phyloP scores from a whole-genome alignment of 2,113 vertebrate species.

The Triplophysa tibetana region DNA sequence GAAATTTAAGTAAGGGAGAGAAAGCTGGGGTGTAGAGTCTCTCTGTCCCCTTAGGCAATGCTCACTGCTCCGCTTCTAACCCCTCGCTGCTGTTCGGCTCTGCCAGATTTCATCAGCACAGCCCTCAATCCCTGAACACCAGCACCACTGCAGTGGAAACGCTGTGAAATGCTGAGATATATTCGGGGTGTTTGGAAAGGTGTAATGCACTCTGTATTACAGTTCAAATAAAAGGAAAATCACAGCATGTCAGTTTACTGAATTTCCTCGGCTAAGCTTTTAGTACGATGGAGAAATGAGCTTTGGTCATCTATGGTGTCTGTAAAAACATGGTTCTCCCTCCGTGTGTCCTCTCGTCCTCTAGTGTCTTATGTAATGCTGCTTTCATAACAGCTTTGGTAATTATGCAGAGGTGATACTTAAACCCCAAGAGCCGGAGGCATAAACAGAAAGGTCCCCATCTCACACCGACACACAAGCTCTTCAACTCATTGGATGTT shows the following conservation, averaged over 20 bases:
- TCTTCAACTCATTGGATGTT: background rate
- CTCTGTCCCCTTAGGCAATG: slow-evolving; percentile 7
- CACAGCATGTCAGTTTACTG: no score
- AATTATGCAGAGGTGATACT: slow-evolving; percentile 56
- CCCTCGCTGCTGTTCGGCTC: background rate
- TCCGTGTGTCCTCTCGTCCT: slow-evolving; percentile 11
- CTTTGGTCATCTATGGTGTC: background rate
- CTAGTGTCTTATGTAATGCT: slow-evolving; percentile 65
- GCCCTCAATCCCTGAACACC: slow-evolving; percentile 2
- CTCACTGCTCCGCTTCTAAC: slow-evolving; percentile 16
- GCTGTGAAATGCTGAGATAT: background rate
- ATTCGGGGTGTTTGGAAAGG: background rate
- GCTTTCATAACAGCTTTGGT: slow-evolving; percentile 60
- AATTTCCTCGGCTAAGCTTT: no score
- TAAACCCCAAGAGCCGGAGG: slow-evolving; percentile 28
- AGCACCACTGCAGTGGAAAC: background rate
- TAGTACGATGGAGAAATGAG: no score
- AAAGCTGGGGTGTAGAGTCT: background rate
- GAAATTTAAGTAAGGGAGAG: slow-evolving; percentile 27
- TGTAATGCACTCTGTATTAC: background rate
- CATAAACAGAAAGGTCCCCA: slow-evolving; percentile 27
- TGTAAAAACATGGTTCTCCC: background rate
- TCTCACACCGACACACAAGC: slow-evolving; percentile 18
- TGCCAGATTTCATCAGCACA: slow-evolving; percentile 24
- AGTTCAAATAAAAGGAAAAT: no score